These are phyloP conservation scores for Poeciliopsis gracilis DNA, from an alignment of 2,797 vertebrate genomes.

Conservation along the genomic window DNA sequence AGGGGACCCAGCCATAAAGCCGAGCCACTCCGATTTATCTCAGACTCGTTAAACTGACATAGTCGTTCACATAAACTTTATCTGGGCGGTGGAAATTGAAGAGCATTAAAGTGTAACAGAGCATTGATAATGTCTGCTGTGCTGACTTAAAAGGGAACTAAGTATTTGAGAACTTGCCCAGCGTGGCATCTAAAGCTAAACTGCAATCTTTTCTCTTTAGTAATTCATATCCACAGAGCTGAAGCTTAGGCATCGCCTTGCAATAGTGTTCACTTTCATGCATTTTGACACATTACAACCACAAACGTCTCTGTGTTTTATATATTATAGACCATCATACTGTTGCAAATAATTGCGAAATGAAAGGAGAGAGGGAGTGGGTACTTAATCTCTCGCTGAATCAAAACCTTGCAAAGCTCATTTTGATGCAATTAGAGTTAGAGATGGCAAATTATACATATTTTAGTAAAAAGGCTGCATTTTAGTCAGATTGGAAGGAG, in stretches of 20 bases:
- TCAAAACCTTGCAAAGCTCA: neutral
- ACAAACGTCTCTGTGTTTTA: neutral
- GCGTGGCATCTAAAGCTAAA: conserved; percentile 44
- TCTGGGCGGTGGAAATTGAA: conserved; percentile 63
- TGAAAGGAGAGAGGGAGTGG: neutral
- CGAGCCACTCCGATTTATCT: conserved; percentile 45
- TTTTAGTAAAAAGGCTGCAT: neutral
- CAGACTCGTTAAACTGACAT: conserved; percentile 57
- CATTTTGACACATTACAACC: neutral
- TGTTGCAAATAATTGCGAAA: neutral
- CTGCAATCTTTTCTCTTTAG: conserved; percentile 13
- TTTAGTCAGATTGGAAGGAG: neutral
- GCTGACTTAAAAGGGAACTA: conserved; percentile 45
- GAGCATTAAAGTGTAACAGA: conserved; percentile 64
- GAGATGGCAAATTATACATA: neutral
- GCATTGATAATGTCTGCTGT: conserved; percentile 59
- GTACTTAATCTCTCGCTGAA: neutral
- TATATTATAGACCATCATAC: neutral
- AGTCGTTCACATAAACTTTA: conserved; percentile 68
- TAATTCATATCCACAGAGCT: conserved; percentile 21
- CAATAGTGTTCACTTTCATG: neutral
- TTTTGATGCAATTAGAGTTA: neutral
- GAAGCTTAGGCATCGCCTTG: neutral
- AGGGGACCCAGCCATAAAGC: conserved; percentile 55
- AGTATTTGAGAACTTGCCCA: conserved; percentile 34